Base-by-base conservation (phyloP, 1,140 invertebrate genomes). In the Radopholus similis region DNA sequence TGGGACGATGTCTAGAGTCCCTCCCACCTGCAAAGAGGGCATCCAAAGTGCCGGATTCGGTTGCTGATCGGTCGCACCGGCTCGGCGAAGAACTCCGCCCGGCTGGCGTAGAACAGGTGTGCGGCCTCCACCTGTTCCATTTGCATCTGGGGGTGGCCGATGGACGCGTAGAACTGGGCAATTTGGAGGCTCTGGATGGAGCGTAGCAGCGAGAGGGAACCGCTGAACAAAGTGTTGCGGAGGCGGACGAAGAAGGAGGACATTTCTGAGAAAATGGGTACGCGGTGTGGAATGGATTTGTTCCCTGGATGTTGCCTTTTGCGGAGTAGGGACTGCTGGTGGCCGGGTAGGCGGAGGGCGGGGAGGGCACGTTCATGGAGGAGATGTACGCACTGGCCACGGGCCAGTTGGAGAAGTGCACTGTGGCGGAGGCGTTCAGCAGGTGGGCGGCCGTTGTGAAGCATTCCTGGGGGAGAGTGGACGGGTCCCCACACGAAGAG, bases 401-500 rank as follows among this genome's bases (percentile, higher is more conserved):
- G 6, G 77, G 77, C 77, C 77, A 79, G 56, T 79, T 79, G 2
- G 76, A 79, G 35, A 73, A 79, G 35, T 79, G 80, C 18, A 79
- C 64, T 26, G 68, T 79, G 26, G 62, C 32, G 0, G 77, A 71
- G 4, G 71, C 57, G 51, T 78, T 78, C 8, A 78, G 64, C n/a
- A 80, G 47, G 42, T 64, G 34, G 21, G 77, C 60, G 0, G 80
- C 54, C 26, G 58, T 67, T n/a, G 65, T 67, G 21, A 78, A 66
- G 38, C 76, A 78, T 71, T 78, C 76, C 77, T 78, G 32, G 30
- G 76, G 64, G 9, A 9, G 42, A 2, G 6, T 1, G 28, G 0
- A 11, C 53, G 18, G 1, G 32, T 21, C 42, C 15, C 13, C 5
- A 32, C n/a, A 60, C 47, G 28, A 4, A 68, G 11, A 65, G 32